Evolutionary conservation across 2,888 invertebrate species (phyloP).

Genomic region (Acleris cristana): DNA sequence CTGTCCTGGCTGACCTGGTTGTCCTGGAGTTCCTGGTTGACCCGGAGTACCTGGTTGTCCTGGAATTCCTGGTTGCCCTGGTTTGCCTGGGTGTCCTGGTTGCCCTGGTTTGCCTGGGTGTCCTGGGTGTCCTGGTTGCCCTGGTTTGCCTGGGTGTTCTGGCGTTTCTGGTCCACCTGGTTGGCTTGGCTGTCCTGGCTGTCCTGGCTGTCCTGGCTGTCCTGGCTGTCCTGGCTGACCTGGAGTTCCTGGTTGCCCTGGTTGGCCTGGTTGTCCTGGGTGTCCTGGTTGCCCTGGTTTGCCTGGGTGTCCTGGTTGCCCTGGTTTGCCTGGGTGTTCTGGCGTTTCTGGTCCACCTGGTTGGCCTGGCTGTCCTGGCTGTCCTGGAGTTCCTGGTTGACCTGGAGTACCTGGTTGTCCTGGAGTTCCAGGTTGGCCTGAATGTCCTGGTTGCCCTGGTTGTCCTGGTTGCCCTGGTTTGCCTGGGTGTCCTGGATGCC

Average conservation of each 20-base stretch:
- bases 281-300: too few species aligned
- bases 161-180: neutral
- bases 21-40: neutral
- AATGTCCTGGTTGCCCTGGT: too few species aligned
- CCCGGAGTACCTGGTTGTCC: neutral
- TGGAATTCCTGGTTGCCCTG: neutral
- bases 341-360: neutral
- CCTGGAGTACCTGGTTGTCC: too few species aligned
- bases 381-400: too few species aligned
- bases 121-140: slow-evolving; percentile 3
- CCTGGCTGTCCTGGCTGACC: too few species aligned
- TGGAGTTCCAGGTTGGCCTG: too few species aligned
- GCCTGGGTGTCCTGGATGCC: too few species aligned
- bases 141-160: neutral
- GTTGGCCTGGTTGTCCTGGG: too few species aligned
- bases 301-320: neutral
- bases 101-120: neutral
- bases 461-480: too few species aligned
- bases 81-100: neutral
- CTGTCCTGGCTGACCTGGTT: neutral
- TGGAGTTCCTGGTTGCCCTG: too few species aligned
- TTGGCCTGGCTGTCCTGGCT: neutral
- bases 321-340: neutral
- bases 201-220: too few species aligned
- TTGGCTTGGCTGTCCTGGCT: neutral